Evolutionary conservation across 2,888 invertebrate genomes (phyloP), one percentile per base, ranked within the genome.

Genomic region (Cremastobaeus sp.): DNA sequence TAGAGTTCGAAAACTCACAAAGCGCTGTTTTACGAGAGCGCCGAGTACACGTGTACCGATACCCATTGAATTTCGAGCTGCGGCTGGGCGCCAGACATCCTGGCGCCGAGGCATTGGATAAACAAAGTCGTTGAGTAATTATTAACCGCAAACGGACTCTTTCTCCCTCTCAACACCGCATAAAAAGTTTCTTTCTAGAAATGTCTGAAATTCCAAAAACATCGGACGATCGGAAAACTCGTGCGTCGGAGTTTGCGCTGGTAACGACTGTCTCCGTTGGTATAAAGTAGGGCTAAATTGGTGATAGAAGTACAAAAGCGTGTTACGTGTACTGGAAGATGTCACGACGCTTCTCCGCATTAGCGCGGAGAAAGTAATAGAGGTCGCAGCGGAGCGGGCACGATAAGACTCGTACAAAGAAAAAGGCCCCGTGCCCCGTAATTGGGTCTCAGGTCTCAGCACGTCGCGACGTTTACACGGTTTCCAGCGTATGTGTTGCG

Each of bases 311-410:
- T 60, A 68, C 66, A 59, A 65, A 66, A 73, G 66, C 66, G 5
- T 55, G 71, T 71, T 71, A 64, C 55, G 62, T 68, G 62, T 50
- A 55, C 62, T 50, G 57, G 52, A 37, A 68, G 73, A 68, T 64
- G 64, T 74, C 57, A 68, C 68, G 73, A 60, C 25, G 72, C 66
- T 55, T 60, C 68, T 66, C 62, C 55, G 62, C 57, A 68, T 74
- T 74, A 65, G 43, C 54, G 47, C 59, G 64, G 74, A 37, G 74
- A 74, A 74, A 74, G 74, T 74, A 69, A 74, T 69, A 66, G 68
- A 69, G 69, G 68, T 72, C 72, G 59, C 57, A 14, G 52, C 35
- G 25, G 18, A 60, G 21, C 21, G 37, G 35, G 48, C 32, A 55
- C 62, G 70, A 70, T 62, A 65, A 55, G 54, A 39, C 59, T 52